Percentiles rank a stretch among this genome's conserved stretches.
phyloP scores from a whole-genome alignment of 1,140 invertebrate species.

The Atopsyche davidsoni region DNA sequence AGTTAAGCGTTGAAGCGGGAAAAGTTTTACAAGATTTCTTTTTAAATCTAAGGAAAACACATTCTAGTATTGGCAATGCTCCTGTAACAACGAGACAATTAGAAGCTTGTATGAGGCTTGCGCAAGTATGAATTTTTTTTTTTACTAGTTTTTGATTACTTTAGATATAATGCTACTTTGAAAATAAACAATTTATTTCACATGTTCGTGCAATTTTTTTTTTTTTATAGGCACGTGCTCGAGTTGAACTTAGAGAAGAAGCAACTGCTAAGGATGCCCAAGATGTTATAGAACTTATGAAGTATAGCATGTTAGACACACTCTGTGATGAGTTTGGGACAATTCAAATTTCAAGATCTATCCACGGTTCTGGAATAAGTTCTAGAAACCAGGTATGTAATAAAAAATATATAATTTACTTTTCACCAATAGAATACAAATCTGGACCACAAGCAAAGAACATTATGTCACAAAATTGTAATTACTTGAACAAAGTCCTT shows the following conservation, averaged over 20 bases:
- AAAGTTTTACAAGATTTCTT: constrained; percentile 75
- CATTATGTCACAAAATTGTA: no score
- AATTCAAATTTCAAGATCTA: constrained; percentile 62
- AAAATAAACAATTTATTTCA: not conserved
- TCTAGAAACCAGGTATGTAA: constrained; percentile 56
- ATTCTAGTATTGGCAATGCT: constrained; percentile 42
- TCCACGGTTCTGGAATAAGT: constrained; percentile 68
- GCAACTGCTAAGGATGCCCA: constrained; percentile 74
- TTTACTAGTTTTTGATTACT: no score
- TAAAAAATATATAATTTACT: not conserved
- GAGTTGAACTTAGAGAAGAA: constrained; percentile 73
- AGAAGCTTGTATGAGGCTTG: constrained; percentile 81
- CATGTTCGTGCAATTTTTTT: constrained; percentile 8
- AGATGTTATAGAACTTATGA: constrained; percentile 82
- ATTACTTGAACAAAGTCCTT: no score
- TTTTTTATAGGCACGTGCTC: constrained; percentile 63
- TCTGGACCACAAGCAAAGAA: no score
- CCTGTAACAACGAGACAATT: constrained; percentile 81
- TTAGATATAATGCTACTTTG: not conserved
- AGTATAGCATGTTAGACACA: constrained; percentile 72
- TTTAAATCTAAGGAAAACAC: constrained; percentile 65
- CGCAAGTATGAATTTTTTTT: no score
- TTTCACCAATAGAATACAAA: no score
- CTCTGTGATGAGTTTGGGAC: constrained; percentile 64
- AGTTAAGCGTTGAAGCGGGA: constrained; percentile 64